Base-by-base conservation (phyloP, 37 sponge, comb jelly and placozoan genomes). In the Dysidea cf. avara region DNA sequence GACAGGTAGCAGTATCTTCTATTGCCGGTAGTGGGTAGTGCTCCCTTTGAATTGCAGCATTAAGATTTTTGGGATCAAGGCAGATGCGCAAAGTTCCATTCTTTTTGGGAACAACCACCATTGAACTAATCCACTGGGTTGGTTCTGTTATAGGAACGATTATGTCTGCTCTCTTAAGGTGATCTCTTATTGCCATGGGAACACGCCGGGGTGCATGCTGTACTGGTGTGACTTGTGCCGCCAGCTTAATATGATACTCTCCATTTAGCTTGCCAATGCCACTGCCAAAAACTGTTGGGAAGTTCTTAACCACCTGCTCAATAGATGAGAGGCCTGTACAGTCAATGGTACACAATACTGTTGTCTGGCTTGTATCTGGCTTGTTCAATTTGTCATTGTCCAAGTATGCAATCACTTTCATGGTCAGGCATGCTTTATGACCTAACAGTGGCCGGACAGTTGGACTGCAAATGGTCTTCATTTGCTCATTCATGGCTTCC, bases 351-450 rank as follows among this genome's bases (percentile, higher is more conserved):
- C 26, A 18, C 60, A 21, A n/a, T n/a, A 57, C 60, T 18, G 60
- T 11, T 11, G 60, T 28, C 9, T 28, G 9, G 14, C 60, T 18
- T 9, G 22, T 57, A 11, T 57, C 60, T 18, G 60, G 60, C 22
- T 18, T 57, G 60, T 57, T 57, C 60, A 57, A 28, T 28, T 57
- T 12, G 22, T 57, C 60, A 57, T 18, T 57, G 60, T 57, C 60
- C 60, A 57, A 28, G 60, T 57, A n/a, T 21, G 60, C 11, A 11
- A 57, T 28, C 17, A 57, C 22, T 28, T 18, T 12, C 60, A 21
- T 57, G 11, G 26, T 28, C 22, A 57, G 60, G 22, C 14, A 57
- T 21, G 60, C 60, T 28, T 57, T 18, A 21, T 9, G 7, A 11
- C 60, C 22, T 11, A 28, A 21, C 17, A 28, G 14, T 12, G 22